These are phyloP conservation scores for Capitella teleta DNA, from an alignment of 1,140 invertebrate genomes.

Conservation along the genomic window DNA sequence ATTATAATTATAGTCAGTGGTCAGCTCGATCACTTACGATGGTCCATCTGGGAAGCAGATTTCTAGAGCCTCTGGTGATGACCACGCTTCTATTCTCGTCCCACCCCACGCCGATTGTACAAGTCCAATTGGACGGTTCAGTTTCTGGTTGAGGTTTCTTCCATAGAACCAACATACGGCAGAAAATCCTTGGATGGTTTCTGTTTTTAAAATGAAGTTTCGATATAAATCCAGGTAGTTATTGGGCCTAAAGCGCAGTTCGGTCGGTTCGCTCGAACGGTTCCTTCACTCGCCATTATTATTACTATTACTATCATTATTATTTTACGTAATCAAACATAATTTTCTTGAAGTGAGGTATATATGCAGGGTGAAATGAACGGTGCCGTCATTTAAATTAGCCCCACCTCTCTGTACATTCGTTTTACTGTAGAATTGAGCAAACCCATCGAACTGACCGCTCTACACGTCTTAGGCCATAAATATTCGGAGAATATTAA, in stretches of 20 bases:
- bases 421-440: constrained; percentile 16
- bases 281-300: no score
- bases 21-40: no score
- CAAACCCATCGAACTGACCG: not conserved
- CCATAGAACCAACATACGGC: constrained; percentile 27
- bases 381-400: not conserved
- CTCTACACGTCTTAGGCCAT: constrained; percentile 5
- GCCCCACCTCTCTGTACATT: not conserved
- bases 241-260: no score
- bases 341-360: not conserved
- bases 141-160: constrained; percentile 18
- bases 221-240: no score
- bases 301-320: not conserved
- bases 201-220: no score
- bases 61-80: constrained; percentile 22
- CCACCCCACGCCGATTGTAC: constrained; percentile 28
- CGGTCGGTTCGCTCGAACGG: not conserved
- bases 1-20: no score
- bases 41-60: not conserved
- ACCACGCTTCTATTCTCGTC: constrained; percentile 32
- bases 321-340: not conserved
- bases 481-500: no score
- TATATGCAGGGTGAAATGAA: not conserved
- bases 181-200: not conserved
- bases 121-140: constrained; percentile 23